phyloP scores from a whole-genome alignment of 2,888 invertebrate genomes.

The Lepidocyrtinus sp. region DNA sequence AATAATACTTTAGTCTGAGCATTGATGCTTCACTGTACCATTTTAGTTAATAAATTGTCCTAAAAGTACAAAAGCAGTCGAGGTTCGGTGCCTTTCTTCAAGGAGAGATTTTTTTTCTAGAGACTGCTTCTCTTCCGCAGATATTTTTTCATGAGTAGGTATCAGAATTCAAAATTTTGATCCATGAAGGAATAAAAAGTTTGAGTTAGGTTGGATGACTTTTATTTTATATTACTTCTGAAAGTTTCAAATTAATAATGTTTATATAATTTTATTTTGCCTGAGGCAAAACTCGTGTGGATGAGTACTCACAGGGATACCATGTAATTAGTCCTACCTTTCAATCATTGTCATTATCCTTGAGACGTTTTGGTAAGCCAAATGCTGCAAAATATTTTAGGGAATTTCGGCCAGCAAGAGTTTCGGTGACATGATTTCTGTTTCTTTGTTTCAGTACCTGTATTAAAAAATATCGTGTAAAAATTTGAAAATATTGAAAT shows the following conservation, averaged over 20 bases:
- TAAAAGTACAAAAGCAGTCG: background rate
- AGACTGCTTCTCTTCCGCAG: conserved; percentile 48
- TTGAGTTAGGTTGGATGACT: background rate
- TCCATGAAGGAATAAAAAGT: background rate
- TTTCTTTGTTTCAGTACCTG: background rate
- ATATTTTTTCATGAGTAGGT: too few species aligned
- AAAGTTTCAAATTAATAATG: background rate
- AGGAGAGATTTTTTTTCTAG: conserved; percentile 21
- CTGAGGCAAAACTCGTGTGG: conserved; percentile 64
- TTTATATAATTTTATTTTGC: conserved; percentile 26
- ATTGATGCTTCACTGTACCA: background rate
- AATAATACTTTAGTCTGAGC: background rate
- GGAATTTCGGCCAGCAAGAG: background rate
- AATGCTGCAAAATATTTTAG: background rate
- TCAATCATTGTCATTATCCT: conserved; percentile 11
- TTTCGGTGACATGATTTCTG: conserved; percentile 9
- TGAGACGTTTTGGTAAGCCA: conserved; percentile 4
- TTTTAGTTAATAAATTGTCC: background rate
- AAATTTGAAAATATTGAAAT: background rate
- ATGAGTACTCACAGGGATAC: conserved; percentile 44
- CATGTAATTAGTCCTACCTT: conserved; percentile 16
- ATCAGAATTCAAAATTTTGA: background rate
- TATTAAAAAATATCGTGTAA: background rate
- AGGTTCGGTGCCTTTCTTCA: background rate
- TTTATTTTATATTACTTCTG: too few species aligned